These are phyloP conservation scores for Trachelus tabidus DNA, from an alignment of 2,888 invertebrate genomes.

Conservation along the genomic window DNA sequence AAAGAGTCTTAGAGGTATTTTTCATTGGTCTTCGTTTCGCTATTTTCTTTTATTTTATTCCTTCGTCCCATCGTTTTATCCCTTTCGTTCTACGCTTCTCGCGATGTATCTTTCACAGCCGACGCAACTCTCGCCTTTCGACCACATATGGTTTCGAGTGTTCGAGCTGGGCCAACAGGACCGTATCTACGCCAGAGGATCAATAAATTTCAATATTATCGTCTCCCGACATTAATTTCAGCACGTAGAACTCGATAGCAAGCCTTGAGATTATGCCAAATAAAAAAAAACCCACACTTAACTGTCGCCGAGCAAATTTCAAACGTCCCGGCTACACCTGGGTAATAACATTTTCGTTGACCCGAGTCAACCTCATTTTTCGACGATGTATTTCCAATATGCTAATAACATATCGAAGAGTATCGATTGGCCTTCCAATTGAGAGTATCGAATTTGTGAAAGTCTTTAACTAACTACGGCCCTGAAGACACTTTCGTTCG, in stretches of 20 bases:
- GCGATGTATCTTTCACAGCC: not conserved
- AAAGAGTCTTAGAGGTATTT: not conserved
- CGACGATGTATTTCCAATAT: not conserved
- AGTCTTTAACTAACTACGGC: not conserved
- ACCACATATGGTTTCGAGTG: not conserved
- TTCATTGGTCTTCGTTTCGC: not conserved
- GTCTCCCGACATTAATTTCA: not conserved
- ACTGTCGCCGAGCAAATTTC: not conserved
- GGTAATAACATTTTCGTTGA: not conserved
- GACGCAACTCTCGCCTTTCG: not conserved
- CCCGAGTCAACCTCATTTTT: not conserved
- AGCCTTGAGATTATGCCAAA: not conserved
- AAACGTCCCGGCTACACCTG: not conserved
- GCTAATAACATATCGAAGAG: not conserved
- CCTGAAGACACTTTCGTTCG: conserved; percentile 2
- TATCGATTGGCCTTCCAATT: not conserved
- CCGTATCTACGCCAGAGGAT: not conserved
- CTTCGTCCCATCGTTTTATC: not conserved
- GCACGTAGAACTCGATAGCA: not conserved
- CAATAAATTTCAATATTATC: not conserved
- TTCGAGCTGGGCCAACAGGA: not conserved
- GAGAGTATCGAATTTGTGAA: not conserved
- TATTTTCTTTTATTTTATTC: not conserved
- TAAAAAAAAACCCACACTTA: not conserved
- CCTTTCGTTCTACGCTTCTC: not conserved